Evolutionary conservation across 1,140 invertebrate genomes (phyloP).

Genomic region (Drosophila micromelanica): DNA sequence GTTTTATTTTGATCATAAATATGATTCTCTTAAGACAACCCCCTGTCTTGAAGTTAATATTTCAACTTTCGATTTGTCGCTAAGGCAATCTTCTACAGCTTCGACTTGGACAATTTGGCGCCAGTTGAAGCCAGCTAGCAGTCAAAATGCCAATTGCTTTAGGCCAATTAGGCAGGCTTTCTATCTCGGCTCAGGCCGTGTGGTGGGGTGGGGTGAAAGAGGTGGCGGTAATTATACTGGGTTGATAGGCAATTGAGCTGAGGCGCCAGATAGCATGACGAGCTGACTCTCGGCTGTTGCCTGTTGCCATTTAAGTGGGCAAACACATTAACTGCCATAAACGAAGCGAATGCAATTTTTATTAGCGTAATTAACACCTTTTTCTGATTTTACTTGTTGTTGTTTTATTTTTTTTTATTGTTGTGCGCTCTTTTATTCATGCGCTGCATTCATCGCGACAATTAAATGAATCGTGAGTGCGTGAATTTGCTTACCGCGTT

Average conservation of each 20-base stretch:
- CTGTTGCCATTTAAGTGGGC: slow-evolving; percentile 56
- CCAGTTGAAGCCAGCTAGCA: slow-evolving; percentile 25
- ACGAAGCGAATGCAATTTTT: slow-evolving; percentile 72
- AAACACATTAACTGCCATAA: slow-evolving; percentile 69
- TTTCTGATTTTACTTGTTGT: slow-evolving; percentile 8
- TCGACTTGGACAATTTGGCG: slow-evolving; percentile 7
- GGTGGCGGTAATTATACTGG: slow-evolving; percentile 52
- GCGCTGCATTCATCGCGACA: slow-evolving; percentile 44
- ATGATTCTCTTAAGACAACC: slow-evolving; percentile 2
- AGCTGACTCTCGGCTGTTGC: slow-evolving; percentile 13
- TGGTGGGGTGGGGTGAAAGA: not conserved
- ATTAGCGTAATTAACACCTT: slow-evolving; percentile 79
- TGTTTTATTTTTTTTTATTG: slow-evolving; percentile 1
- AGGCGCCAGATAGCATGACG: slow-evolving; percentile 48
- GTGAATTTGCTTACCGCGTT: slow-evolving; percentile 70
- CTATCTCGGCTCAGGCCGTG: slow-evolving; percentile 44
- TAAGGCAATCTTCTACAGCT: not conserved
- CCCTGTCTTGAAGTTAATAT: not conserved
- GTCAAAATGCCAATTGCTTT: slow-evolving; percentile 37
- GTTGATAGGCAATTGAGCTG: slow-evolving; percentile 49
- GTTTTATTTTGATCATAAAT: not conserved
- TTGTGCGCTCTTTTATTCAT: not conserved
- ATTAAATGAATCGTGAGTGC: slow-evolving; percentile 51
- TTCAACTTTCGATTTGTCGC: slow-evolving; percentile 6
- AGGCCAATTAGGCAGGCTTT: slow-evolving; percentile 71